phyloP scores from a whole-genome alignment of 2,888 invertebrate species.

The Parascotia fuliginaria region DNA sequence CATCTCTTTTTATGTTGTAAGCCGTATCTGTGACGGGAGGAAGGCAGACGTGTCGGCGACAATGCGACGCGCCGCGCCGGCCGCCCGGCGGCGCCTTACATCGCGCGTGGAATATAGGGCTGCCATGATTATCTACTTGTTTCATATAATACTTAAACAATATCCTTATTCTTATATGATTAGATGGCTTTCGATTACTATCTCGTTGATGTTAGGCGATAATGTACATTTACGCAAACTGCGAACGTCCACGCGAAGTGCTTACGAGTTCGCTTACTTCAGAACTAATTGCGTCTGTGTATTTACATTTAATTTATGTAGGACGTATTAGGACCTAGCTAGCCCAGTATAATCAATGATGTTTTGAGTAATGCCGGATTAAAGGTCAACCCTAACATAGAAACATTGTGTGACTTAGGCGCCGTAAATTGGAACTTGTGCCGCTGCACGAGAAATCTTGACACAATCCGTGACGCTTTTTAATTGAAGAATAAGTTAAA shows the following conservation, averaged over 20 bases:
- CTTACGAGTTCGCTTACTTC: too few species aligned
- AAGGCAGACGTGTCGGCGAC: conserved; percentile 74
- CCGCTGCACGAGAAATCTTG: conserved; percentile 54
- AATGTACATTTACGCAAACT: too few species aligned
- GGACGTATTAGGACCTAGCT: too few species aligned
- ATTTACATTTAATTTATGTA: too few species aligned
- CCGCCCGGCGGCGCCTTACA: conserved; percentile 24
- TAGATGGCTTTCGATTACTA: too few species aligned
- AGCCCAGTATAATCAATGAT: not conserved
- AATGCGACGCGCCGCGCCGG: conserved; percentile 56
- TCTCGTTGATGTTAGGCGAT: too few species aligned
- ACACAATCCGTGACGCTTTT: conserved; percentile 62
- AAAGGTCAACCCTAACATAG: conserved; percentile 43
- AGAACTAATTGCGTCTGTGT: too few species aligned
- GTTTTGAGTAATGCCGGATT: not conserved
- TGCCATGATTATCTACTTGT: conserved; percentile 12
- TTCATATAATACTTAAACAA: not conserved
- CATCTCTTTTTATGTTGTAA: conserved; percentile 59
- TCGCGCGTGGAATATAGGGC: conserved; percentile 11
- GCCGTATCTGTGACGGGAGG: conserved; percentile 51
- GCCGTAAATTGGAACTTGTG: conserved; percentile 64
- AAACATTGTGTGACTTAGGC: conserved; percentile 50
- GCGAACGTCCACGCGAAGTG: too few species aligned
- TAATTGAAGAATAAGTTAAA: conserved; percentile 53
- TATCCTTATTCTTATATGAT: not conserved